Evolutionary conservation across 1,140 invertebrate genomes (phyloP), one percentile per base, ranked within the genome.

Genomic region (Atta texana): DNA sequence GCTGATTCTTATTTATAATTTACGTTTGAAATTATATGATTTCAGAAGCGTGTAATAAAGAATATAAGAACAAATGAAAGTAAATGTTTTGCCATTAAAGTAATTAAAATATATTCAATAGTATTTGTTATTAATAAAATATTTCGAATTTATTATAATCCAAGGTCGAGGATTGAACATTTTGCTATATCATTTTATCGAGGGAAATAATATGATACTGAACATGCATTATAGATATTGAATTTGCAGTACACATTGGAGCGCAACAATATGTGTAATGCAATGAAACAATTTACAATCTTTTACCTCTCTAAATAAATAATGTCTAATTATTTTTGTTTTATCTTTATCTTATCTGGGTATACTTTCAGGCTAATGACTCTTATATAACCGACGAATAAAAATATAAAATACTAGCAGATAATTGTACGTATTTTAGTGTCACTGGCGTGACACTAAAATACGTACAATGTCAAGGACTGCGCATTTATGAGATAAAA

Each of bases 401-500:
- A 39, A 7, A 39, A 39, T 39, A 8, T 7, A 24, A 31, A 69
- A 53, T 7, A 1, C n/a, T 55, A 14, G 12, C 16, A 44, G 21
- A 61, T 39, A 59, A 81, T 81, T 44, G 39, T 69, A 39, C 31
- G 21, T 64, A 61, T 72, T 81, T 72, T 0, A 61, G 80, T 21
- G 51, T 44, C 53, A 34, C 53, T n/a, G n/a, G n/a, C n/a, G n/a
- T n/a, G n/a, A n/a, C n/a, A n/a, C n/a, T n/a, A n/a, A n/a, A n/a
- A n/a, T n/a, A n/a, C n/a, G n/a, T n/a, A n/a, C n/a, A n/a, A n/a
- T n/a, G 31, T 72, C 21, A 72, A 71, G 14, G 10, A 34, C 31
- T 71, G 66, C 8, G 16, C 24, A 69, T 71, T 69, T 59, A 53
- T 28, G 18, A 34, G 16, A 55, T 68, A 53, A 68, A 39, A 34